Percentiles rank a stretch among this genome's conserved stretches.
Evolutionary conservation across 1,140 invertebrate species (phyloP).

Genomic region (Arctopsyche grandis): DNA sequence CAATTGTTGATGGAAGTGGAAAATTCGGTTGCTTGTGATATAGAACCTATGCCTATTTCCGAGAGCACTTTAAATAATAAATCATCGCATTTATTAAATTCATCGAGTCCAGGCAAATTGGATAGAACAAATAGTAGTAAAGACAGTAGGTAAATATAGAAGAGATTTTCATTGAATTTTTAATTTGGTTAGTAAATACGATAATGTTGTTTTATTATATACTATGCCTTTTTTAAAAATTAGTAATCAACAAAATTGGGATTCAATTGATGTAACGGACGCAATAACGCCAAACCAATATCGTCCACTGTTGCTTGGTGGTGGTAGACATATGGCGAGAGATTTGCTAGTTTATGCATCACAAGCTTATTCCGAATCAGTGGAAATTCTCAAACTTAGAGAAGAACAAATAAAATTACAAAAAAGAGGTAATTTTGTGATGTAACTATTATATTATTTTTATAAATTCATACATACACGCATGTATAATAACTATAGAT

Average conservation of each 20-base stretch:
- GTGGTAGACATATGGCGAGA: constrained; percentile 48
- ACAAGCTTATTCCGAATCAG: constrained; percentile 56
- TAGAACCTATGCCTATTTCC: constrained; percentile 59
- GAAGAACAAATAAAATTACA: constrained; percentile 50
- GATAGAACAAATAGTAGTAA: constrained; percentile 32
- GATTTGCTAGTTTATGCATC: constrained; percentile 58
- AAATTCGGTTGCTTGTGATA: constrained; percentile 59
- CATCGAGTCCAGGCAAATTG: constrained; percentile 58
- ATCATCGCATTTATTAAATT: constrained; percentile 54
- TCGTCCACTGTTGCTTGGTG: constrained; percentile 43
- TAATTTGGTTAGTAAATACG: not conserved
- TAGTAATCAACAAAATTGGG: constrained; percentile 13
- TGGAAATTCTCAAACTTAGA: constrained; percentile 56
- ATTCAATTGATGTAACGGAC: not conserved
- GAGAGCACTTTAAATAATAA: constrained; percentile 51
- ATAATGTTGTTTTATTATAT: not conserved
- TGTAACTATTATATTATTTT: not conserved
- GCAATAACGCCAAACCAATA: constrained; percentile 18
- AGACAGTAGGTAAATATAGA: constrained; percentile 39
- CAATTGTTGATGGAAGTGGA: constrained; percentile 67
- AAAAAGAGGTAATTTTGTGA: constrained; percentile 44
- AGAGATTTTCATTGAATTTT: not conserved
- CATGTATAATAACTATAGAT: constrained; percentile 4
- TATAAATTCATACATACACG: not conserved
- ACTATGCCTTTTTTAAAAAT: not conserved